phyloP scores from a whole-genome alignment of 2,113 vertebrate species.

The Elaphurus davidianus region DNA sequence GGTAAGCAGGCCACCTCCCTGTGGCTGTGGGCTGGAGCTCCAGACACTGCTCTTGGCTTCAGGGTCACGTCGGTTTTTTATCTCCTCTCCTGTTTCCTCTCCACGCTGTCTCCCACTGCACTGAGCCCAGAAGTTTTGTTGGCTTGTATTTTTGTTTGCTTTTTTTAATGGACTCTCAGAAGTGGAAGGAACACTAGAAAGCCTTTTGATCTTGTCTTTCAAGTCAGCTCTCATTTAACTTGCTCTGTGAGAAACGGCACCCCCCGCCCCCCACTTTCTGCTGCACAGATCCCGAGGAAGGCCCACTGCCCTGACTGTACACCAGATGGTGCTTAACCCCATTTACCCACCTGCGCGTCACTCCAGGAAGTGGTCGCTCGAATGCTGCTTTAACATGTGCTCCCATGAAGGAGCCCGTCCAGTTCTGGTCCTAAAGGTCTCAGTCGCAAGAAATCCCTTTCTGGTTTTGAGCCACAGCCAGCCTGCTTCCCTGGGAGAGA shows the following conservation, averaged over 20 bases:
- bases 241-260: too few relatives aligned
- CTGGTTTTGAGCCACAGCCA: not conserved
- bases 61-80: accelerated
- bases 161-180: not conserved
- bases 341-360: accelerated
- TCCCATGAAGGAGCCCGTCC: not conserved
- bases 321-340: accelerated
- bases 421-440: not conserved
- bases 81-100: too few relatives aligned
- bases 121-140: not conserved
- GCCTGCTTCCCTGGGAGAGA: not conserved
- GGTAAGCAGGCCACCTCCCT: slow-evolving; percentile 76
- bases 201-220: not conserved
- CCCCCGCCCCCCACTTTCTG: not conserved
- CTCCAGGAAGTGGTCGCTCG: not conserved
- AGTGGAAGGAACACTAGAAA: not conserved
- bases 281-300: accelerated
- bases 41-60: accelerated
- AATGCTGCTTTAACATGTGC: not conserved
- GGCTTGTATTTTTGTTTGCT: not conserved
- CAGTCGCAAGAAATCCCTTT: not conserved
- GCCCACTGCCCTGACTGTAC: too few relatives aligned
- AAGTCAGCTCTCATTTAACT: not conserved
- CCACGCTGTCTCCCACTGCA: accelerated
- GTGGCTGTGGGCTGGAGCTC: not conserved